A percentile compares a stretch with the other conserved stretches of the same genome.
phyloP scores from a whole-genome alignment of 2,113 vertebrate species.

The Salvelinus namaycush region DNA sequence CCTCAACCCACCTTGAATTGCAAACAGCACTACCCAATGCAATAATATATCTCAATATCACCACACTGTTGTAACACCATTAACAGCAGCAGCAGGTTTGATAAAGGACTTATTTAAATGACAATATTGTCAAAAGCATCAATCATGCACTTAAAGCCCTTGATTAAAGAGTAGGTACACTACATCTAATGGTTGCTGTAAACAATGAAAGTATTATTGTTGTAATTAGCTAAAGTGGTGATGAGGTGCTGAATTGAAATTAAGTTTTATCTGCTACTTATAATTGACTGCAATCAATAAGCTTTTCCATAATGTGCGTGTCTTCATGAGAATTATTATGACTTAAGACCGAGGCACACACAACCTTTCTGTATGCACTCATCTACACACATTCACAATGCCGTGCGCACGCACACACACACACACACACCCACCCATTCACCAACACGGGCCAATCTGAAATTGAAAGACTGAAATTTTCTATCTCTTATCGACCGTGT shows the following conservation, averaged over 20 bases:
- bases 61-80: neutral
- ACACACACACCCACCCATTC: neutral
- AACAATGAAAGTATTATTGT: neutral
- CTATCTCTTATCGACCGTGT: neutral
- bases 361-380: neutral
- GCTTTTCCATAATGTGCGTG: neutral
- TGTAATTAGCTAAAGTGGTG: neutral
- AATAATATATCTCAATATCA: neutral
- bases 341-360: neutral
- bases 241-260: neutral
- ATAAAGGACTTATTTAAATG: neutral
- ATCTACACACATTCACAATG: neutral
- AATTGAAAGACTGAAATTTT: neutral
- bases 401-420: neutral
- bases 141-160: neutral
- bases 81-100: neutral
- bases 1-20: neutral
- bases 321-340: no score
- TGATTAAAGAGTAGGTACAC: neutral
- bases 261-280: neutral
- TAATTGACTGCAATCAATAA: neutral
- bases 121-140: constrained; percentile 5
- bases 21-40: neutral
- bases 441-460: no score
- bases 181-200: neutral